These are phyloP conservation scores for Dasyurus viverrinus DNA, from an alignment of 2,113 vertebrate species.

Conservation along the genomic window DNA sequence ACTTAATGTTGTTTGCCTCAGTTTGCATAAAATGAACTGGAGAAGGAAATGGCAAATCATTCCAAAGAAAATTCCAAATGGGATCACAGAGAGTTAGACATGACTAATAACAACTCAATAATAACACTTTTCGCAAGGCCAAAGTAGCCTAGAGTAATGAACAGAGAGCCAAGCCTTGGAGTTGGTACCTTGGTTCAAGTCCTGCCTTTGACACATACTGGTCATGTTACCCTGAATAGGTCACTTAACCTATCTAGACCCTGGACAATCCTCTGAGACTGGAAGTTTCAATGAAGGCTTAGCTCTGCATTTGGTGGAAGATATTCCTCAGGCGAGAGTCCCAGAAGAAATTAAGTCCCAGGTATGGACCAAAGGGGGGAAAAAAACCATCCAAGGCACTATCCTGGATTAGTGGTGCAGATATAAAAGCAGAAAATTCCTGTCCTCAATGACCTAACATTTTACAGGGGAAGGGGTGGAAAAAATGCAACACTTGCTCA, in stretches of 20 bases:
- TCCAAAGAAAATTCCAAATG: not conserved
- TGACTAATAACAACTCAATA: not conserved
- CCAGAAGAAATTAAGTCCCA: not conserved
- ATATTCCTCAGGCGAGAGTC: not conserved
- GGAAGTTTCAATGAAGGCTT: not conserved
- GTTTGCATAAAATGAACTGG: not conserved
- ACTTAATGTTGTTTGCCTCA: not conserved
- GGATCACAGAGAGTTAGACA: not conserved
- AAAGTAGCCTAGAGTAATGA: not conserved
- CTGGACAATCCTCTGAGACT: not conserved
- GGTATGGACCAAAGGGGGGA: not conserved
- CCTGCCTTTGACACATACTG: not conserved
- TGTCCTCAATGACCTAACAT: not conserved
- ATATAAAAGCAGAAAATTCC: not conserved
- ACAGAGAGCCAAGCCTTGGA: not conserved
- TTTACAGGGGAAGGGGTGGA: not conserved
- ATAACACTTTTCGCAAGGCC: not conserved
- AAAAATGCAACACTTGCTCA: not conserved
- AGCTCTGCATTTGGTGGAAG: not conserved
- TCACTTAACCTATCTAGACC: not conserved
- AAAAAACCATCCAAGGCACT: not conserved
- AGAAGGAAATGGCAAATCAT: not conserved
- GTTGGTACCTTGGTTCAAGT: not conserved
- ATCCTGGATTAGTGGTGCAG: not conserved
- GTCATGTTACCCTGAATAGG: not conserved